phyloP scores from a whole-genome alignment of 2,888 invertebrate genomes.

The Gymnosoma rotundatum region DNA sequence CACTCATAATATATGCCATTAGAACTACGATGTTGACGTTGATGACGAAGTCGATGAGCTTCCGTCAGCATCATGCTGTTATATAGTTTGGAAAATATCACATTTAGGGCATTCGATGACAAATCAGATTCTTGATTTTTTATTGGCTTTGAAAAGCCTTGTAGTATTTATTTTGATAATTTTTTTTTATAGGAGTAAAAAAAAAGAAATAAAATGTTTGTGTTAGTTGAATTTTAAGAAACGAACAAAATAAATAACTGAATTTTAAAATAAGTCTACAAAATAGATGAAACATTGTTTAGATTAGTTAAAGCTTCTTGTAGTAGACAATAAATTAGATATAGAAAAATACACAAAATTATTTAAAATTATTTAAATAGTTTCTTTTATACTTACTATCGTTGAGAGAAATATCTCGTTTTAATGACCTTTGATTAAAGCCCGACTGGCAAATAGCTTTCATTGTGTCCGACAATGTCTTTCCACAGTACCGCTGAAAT shows the following conservation, averaged over 20 bases:
- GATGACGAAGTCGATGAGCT: conserved; percentile 58
- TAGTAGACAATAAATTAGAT: not conserved
- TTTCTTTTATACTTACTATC: not conserved
- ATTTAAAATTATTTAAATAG: too few relatives aligned
- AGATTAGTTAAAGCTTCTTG: too few relatives aligned
- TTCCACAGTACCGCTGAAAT: not conserved
- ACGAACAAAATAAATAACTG: not conserved
- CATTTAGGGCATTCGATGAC: conserved; percentile 58
- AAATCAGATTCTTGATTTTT: conserved; percentile 5
- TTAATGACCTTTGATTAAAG: not conserved
- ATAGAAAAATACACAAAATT: not conserved
- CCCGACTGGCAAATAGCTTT: not conserved
- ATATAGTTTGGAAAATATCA: conserved; percentile 73
- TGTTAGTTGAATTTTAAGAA: not conserved
- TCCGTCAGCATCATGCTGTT: conserved; percentile 51
- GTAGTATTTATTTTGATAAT: conserved; percentile 22
- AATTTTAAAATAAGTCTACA: too few relatives aligned
- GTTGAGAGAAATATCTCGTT: not conserved
- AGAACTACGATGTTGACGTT: conserved; percentile 58
- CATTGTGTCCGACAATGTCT: not conserved
- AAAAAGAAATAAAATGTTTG: not conserved
- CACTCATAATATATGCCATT: conserved; percentile 75
- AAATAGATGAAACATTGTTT: too few relatives aligned
- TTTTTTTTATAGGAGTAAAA: conserved; percentile 4
- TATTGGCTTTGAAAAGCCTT: conserved; percentile 29